Conservation (phyloP, 2,888 invertebrate genomes). For the Psococerastis gibbosa region DNA sequence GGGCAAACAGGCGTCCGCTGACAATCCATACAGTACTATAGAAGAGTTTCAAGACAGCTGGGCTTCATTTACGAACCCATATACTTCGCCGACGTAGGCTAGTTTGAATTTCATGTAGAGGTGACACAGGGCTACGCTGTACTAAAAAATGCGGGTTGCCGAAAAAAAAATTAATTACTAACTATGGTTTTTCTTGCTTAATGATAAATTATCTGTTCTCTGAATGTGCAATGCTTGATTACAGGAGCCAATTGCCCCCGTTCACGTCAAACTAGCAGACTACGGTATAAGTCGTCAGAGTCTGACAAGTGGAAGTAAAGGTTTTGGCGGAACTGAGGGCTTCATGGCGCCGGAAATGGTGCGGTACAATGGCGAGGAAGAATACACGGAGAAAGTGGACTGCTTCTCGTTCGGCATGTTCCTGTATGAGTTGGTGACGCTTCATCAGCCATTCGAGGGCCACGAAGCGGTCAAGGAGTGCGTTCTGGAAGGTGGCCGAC, state of each 20-base stretch:
- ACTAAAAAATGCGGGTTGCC: background rate
- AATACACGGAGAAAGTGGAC: slow-evolving; percentile 97
- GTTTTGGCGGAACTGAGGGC: slow-evolving; percentile 96
- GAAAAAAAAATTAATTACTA: background rate
- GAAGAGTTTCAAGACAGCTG: too few species aligned
- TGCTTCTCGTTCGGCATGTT: slow-evolving; percentile 99
- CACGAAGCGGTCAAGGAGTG: slow-evolving; percentile 95
- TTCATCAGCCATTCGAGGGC: slow-evolving; percentile 88
- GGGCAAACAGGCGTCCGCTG: too few species aligned
- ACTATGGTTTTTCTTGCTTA: too few species aligned
- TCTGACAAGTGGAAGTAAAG: slow-evolving; percentile 81
- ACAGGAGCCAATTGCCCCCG: slow-evolving; percentile 27
- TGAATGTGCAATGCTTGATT: too few species aligned
- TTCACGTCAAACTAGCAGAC: slow-evolving; percentile 89
- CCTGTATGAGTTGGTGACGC: slow-evolving; percentile 81
- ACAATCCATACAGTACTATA: too few species aligned
- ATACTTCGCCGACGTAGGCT: too few species aligned
- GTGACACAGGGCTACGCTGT: too few species aligned
- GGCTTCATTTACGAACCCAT: too few species aligned
- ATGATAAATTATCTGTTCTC: too few species aligned
- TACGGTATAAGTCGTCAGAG: slow-evolving; percentile 84
- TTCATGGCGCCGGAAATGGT: slow-evolving; percentile 99
- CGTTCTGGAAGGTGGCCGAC: slow-evolving; percentile 85
- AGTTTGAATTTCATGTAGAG: too few species aligned
- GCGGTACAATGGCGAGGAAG: slow-evolving; percentile 94